A percentile compares a stretch with the other conserved stretches of the same genome.
These are phyloP conservation scores for Muscina levida DNA, from an alignment of 2,888 invertebrate genomes.

Conservation along the genomic window DNA sequence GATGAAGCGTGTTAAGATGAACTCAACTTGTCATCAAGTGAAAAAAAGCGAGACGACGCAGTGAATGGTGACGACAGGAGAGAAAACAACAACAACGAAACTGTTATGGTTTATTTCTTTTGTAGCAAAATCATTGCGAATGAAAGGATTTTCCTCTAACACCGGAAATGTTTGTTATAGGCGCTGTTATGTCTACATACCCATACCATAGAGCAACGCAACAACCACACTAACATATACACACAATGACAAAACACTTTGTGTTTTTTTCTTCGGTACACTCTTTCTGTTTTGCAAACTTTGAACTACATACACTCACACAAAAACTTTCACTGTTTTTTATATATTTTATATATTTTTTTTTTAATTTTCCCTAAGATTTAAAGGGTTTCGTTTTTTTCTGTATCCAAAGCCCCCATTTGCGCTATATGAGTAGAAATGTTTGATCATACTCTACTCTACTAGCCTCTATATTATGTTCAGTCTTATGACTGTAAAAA, in stretches of 20 bases:
- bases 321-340: background rate
- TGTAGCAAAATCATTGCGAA: conserved; percentile 15
- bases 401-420: background rate
- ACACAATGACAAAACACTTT: conserved; percentile 44
- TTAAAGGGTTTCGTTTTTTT: conserved; percentile 12
- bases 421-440: background rate
- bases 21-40: too few species aligned
- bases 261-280: too few species aligned
- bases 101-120: conserved; percentile 38
- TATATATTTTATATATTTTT: background rate
- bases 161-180: conserved; percentile 49
- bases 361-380: background rate
- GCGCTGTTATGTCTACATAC: conserved; percentile 47
- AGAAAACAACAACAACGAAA: background rate
- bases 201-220: background rate
- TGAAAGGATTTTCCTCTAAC: conserved; percentile 42
- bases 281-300: too few species aligned
- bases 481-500: background rate
- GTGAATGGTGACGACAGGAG: background rate
- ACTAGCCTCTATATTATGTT: background rate
- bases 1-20: background rate
- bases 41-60: too few species aligned
- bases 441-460: background rate
- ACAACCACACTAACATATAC: background rate
- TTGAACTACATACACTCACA: background rate